These are phyloP conservation scores for Acipenser ruthenus DNA, from an alignment of 2,797 vertebrate genomes.

Conservation along the genomic window DNA sequence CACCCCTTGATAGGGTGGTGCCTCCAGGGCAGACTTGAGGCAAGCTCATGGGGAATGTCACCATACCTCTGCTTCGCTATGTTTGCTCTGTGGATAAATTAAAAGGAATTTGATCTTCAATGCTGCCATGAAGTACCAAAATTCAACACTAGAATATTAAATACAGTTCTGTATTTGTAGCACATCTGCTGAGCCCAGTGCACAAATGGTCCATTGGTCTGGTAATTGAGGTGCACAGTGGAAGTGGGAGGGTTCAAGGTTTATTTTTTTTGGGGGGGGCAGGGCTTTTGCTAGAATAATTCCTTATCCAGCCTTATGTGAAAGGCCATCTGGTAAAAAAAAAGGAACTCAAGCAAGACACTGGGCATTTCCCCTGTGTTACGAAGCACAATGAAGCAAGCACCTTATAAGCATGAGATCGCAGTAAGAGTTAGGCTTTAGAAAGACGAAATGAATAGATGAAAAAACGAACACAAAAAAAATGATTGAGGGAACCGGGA, in stretches of 20 bases:
- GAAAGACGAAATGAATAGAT: too few species aligned
- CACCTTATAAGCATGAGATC: constrained; percentile 6
- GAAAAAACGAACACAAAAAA: too few species aligned
- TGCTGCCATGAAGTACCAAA: too few species aligned
- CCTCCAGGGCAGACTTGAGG: too few species aligned
- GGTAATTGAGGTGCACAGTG: constrained; percentile 44
- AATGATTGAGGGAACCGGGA: too few species aligned
- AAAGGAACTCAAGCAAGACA: constrained; percentile 45
- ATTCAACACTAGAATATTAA: too few species aligned
- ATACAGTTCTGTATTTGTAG: constrained; percentile 48
- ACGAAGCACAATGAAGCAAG: constrained; percentile 15
- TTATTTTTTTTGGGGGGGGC: background rate
- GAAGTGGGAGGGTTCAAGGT: constrained; percentile 33
- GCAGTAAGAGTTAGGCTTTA: background rate
- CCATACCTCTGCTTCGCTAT: too few species aligned
- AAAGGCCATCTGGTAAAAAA: constrained; percentile 70
- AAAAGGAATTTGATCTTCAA: too few species aligned
- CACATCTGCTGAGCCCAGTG: constrained; percentile 72
- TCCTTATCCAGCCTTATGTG: constrained; percentile 66
- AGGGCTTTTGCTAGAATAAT: constrained; percentile 60
- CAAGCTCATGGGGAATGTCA: too few species aligned
- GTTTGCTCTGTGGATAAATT: too few species aligned
- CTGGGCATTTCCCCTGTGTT: constrained; percentile 17
- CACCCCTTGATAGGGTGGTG: too few species aligned
- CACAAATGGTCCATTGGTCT: constrained; percentile 71